Conservation (phyloP, 2,888 invertebrate genomes). For the Gnatocerus cornutus region DNA sequence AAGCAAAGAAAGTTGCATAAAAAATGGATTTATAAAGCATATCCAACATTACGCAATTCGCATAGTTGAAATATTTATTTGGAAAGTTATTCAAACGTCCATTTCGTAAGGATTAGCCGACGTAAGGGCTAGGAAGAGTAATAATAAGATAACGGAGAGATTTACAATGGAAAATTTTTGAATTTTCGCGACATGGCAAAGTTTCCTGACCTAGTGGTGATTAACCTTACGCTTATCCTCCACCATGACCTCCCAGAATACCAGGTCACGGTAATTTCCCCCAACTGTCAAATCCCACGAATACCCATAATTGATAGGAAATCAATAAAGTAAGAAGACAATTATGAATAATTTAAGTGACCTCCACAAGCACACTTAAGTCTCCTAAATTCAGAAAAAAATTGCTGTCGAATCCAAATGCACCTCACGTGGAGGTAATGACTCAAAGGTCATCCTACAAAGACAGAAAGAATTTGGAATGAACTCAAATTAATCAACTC, state of each 20-base stretch:
- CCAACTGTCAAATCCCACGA: conserved; percentile 4
- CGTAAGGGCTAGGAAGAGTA: too few species aligned
- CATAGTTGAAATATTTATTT: too few species aligned
- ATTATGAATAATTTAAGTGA: conserved; percentile 1
- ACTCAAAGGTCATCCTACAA: background rate
- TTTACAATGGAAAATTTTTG: background rate
- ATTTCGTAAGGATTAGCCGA: too few species aligned
- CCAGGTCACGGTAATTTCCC: background rate
- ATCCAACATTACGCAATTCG: too few species aligned
- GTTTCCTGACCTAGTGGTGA: background rate
- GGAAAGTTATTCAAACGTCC: too few species aligned
- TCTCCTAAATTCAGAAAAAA: too few species aligned
- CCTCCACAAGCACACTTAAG: background rate
- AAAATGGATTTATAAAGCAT: too few species aligned
- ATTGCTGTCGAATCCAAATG: background rate
- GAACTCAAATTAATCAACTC: background rate
- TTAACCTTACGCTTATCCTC: background rate
- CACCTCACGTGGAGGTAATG: background rate
- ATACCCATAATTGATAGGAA: background rate
- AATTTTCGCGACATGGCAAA: background rate
- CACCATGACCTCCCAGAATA: background rate
- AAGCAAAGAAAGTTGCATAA: too few species aligned
- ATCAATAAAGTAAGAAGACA: background rate
- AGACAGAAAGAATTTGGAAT: background rate
- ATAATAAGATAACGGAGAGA: too few species aligned